A percentile compares a stretch with the other conserved stretches of the same genome.
phyloP scores from a whole-genome alignment of 2,113 vertebrate genomes.

The Paradisaea rubra region DNA sequence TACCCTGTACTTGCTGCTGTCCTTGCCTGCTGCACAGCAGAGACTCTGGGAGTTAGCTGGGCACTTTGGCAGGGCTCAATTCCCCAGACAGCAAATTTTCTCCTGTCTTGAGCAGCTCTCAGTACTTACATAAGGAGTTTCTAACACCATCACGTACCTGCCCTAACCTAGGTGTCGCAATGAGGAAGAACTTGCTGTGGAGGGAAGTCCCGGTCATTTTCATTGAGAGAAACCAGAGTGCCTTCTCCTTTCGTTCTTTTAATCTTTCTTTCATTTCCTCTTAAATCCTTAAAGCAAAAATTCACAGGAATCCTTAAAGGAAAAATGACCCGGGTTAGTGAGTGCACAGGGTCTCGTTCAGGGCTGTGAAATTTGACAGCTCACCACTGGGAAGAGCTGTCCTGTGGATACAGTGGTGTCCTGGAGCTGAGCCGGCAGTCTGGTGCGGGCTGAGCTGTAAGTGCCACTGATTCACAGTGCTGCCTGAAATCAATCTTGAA shows the following conservation, averaged over 20 bases:
- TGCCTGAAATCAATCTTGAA: not conserved
- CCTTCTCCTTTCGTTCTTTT: not conserved
- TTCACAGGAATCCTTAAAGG: not conserved
- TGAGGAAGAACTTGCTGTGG: not conserved
- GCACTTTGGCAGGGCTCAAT: not conserved
- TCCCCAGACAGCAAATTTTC: not conserved
- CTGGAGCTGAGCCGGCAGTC: not conserved
- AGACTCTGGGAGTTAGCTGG: not conserved
- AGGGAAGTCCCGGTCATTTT: not conserved
- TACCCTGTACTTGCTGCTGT: not conserved
- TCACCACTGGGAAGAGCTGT: not conserved
- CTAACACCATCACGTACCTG: not conserved
- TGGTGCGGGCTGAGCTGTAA: not conserved
- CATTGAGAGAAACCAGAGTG: fast-evolving
- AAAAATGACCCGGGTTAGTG: not conserved
- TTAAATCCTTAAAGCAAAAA: not conserved
- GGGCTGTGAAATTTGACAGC: not conserved
- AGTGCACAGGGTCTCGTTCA: not conserved
- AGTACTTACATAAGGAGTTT: not conserved
- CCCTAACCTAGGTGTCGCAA: not conserved
- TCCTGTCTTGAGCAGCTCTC: not conserved
- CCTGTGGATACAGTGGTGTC: not conserved
- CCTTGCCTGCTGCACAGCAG: not conserved
- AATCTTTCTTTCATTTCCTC: fast-evolving
- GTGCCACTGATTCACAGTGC: not conserved